phyloP scores from a whole-genome alignment of 2,888 invertebrate species.

The Pelosia muscerda region DNA sequence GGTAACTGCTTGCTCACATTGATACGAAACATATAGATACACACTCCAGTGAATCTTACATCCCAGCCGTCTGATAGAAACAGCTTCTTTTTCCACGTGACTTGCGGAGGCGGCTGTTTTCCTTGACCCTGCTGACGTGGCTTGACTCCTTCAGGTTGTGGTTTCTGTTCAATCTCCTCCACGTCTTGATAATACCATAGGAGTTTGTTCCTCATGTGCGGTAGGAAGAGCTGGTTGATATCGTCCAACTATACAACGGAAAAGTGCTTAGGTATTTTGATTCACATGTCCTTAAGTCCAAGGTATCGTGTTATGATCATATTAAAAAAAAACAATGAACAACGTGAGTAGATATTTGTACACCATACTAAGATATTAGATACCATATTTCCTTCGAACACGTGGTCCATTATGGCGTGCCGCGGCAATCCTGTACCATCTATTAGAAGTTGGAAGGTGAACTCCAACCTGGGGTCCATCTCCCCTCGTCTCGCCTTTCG shows the following conservation, averaged over 20 bases:
- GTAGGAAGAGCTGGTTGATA: conserved; percentile 94
- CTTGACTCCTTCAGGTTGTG: conserved; percentile 79
- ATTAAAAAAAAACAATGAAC: no score
- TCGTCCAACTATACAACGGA: conserved; percentile 90
- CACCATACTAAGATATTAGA: no score
- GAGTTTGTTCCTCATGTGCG: conserved; percentile 94
- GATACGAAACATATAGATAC: conserved; percentile 94
- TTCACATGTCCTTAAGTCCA: background rate
- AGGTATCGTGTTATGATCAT: background rate
- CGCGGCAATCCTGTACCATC: conserved; percentile 93
- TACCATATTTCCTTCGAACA: conserved; percentile 96
- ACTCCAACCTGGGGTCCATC: conserved; percentile 96
- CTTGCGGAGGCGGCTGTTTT: conserved; percentile 76
- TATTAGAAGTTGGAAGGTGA: conserved; percentile 95
- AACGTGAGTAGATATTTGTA: background rate
- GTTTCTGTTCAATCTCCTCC: conserved; percentile 89
- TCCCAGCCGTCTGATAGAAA: conserved; percentile 95
- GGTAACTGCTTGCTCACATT: conserved; percentile 94
- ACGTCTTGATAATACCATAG: conserved; percentile 96
- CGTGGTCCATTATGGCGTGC: conserved; percentile 96
- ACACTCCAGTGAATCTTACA: conserved; percentile 92
- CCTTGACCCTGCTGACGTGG: conserved; percentile 79
- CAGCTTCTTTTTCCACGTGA: conserved; percentile 90
- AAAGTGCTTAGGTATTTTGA: background rate
- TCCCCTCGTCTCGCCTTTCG: conserved; percentile 95